Evolutionary conservation across 2,888 invertebrate species (phyloP).

Genomic region (Barypeithes pellucidus): DNA sequence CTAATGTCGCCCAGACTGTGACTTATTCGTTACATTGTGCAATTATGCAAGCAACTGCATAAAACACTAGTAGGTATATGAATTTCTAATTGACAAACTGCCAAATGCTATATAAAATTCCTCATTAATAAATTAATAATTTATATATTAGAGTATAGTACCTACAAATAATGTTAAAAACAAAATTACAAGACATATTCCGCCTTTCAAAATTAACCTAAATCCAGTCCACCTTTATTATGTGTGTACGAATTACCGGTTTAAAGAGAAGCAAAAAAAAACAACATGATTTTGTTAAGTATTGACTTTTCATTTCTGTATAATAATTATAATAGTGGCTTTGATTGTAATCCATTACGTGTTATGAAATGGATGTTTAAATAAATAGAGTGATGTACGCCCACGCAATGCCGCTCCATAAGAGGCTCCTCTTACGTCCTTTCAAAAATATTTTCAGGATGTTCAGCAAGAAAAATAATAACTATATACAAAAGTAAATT

Average conservation of each 20-base stretch:
- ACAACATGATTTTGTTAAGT: conserved; percentile 14
- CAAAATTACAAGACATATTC: conserved; percentile 43
- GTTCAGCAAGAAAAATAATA: too few relatives aligned
- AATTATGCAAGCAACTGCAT: background rate
- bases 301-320: conserved; percentile 23
- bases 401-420: too few relatives aligned
- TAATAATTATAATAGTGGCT: conserved; percentile 18
- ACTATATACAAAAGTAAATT: too few relatives aligned
- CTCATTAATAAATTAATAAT: conserved; percentile 31
- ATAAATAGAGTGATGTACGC: conserved; percentile 10
- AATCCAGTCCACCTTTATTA: conserved; percentile 47
- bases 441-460: too few relatives aligned
- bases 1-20: too few relatives aligned
- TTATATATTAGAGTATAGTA: too few relatives aligned
- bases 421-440: too few relatives aligned
- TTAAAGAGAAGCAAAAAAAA: conserved; percentile 37
- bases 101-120: background rate
- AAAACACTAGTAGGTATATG: background rate
- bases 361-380: conserved; percentile 17
- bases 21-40: too few relatives aligned
- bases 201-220: conserved; percentile 55
- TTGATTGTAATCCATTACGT: conserved; percentile 11
- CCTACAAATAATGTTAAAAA: conserved; percentile 14
- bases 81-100: background rate
- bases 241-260: conserved; percentile 48